These are phyloP conservation scores for Coleophora deauratella DNA, from an alignment of 2,888 invertebrate genomes.

Conservation along the genomic window DNA sequence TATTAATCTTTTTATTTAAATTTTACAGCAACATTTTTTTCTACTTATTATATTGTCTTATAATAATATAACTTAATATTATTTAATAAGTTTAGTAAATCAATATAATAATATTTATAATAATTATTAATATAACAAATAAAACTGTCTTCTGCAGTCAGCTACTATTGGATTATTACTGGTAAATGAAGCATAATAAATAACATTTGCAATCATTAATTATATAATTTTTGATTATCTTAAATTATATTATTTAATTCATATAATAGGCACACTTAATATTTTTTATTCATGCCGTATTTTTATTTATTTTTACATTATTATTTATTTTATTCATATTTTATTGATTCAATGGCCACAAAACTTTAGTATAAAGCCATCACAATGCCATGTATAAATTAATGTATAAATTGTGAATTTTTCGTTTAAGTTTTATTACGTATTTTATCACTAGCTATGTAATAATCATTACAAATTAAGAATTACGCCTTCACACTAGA, in stretches of 20 bases:
- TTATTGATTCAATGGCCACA: too few species aligned
- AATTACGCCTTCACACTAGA: too few species aligned
- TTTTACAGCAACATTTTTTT: neutral
- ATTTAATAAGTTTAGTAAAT: too few species aligned
- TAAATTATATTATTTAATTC: conserved; percentile 1
- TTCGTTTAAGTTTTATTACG: too few species aligned
- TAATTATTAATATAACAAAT: conserved; percentile 45
- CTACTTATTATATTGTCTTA: conserved; percentile 15
- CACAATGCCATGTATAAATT: too few species aligned
- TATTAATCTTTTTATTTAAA: neutral
- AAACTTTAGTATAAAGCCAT: too few species aligned
- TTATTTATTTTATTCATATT: neutral
- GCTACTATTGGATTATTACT: conserved; percentile 84
- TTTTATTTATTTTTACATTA: neutral
- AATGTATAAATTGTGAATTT: too few species aligned
- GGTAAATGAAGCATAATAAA: conserved; percentile 69
- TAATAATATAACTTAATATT: conserved; percentile 30
- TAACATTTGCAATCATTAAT: conserved; percentile 36
- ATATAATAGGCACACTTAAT: neutral
- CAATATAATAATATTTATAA: conserved; percentile 29
- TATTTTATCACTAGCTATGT: too few species aligned
- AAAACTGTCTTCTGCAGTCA: conserved; percentile 77
- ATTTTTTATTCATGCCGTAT: neutral
- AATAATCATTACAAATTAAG: too few species aligned
- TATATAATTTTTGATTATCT: too few species aligned